phyloP scores from a whole-genome alignment of 2,113 vertebrate species.

The Mormoops blainvillei region DNA sequence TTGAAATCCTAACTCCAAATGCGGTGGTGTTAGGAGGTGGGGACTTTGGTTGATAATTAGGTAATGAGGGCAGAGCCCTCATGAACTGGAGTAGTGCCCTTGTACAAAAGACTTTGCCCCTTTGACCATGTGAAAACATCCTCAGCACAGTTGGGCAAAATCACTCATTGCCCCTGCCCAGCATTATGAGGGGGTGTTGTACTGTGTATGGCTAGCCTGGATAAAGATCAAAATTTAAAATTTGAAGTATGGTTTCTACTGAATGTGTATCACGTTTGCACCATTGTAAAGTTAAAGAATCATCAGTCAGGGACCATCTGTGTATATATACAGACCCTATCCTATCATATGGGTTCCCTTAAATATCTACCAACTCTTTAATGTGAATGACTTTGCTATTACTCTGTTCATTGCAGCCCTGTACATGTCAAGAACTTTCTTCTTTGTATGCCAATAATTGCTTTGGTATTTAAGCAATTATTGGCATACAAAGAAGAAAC shows the following conservation, averaged over 20 bases:
- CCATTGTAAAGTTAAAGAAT: too few relatives aligned
- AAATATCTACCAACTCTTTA: not conserved
- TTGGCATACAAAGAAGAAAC: too few relatives aligned
- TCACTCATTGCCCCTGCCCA: not conserved
- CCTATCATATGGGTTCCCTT: not conserved
- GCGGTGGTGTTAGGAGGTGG: not conserved
- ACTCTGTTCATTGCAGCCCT: not conserved
- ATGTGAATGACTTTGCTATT: not conserved
- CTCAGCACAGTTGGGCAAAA: not conserved
- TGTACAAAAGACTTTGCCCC: not conserved
- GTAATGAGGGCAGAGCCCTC: not conserved
- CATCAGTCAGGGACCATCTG: not conserved
- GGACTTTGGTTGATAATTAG: not conserved
- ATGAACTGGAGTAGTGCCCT: not conserved
- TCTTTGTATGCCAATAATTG: not conserved
- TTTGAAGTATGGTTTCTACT: not conserved
- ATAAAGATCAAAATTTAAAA: not conserved
- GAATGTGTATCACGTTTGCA: not conserved
- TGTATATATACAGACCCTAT: not conserved
- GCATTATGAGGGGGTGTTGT: not conserved
- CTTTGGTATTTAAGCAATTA: too few relatives aligned
- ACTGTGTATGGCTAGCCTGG: not conserved
- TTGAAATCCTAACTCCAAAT: not conserved
- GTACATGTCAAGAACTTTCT: not conserved
- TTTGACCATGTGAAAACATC: not conserved